Base-by-base conservation (phyloP, 2,888 invertebrate genomes). In the Noctuana brunneofusca region DNA sequence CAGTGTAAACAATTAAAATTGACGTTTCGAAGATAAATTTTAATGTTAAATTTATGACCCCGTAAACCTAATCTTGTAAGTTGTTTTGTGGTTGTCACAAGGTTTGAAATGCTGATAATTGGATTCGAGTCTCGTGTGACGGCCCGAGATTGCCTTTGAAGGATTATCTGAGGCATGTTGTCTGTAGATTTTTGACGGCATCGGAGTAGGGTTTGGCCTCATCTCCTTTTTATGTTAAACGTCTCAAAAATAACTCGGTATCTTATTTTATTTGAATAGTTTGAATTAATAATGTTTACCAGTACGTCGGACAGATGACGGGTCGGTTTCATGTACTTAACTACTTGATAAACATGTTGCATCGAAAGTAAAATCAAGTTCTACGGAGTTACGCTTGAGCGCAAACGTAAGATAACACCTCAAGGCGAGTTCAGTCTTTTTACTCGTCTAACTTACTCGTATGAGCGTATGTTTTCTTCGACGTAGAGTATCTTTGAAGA, bases 31-130 rank as follows among this genome's bases (percentile, higher is more conserved):
- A 71, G 75, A 74, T 76, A 67, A 68, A 70, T 64, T 65, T 68
- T 64, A 65, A 68, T 60, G 64, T 69, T 66, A 68, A 68, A 71
- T 70, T 69, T 67, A 71, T 69, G 69, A 69, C 69, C 68, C 67
- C 63, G 67, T 70, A 70, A 70, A 68, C 58, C 70, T 72, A 67
- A 71, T 71, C 72, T 67, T 65, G 62, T 56, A 59, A 64, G 73
- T 81, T 75, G 76, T 83, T 83, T 86, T 81, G 76, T 77, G 69
- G 73, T 73, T 83, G 84, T 83, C 84, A 79, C 72, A 64, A 65
- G 71, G 66, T 79, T 82, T 83, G 80, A 84, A 75, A 81, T 65
- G 76, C 71, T 72, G 70, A 72, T 85, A 86, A 87, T 86, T 86
- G 78, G 79, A 82, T 81, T 74, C 73, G 67, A 71, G 74, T 60